phyloP scores from a whole-genome alignment of 2,797 vertebrate genomes.

The Momotus momota region DNA sequence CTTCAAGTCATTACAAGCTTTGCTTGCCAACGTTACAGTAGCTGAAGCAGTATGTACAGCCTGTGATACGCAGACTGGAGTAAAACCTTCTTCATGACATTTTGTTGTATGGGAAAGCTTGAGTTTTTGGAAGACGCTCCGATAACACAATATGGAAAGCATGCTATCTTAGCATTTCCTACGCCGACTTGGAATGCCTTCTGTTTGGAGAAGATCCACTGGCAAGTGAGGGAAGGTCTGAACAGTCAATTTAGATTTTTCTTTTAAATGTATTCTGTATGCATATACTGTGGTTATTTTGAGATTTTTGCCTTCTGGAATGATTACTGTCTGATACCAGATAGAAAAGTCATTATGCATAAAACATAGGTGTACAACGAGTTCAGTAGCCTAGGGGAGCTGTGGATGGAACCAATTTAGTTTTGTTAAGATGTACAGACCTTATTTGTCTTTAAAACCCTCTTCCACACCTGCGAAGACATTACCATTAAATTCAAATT shows the following conservation, averaged over 20 bases:
- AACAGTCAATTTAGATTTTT: conserved; percentile 85
- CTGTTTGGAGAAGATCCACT: conserved; percentile 82
- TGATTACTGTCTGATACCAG: conserved; percentile 83
- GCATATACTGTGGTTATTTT: conserved; percentile 85
- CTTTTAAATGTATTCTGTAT: conserved; percentile 84
- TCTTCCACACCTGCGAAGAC: conserved; percentile 57
- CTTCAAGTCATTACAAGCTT: conserved; percentile 66
- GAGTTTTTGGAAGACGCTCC: conserved; percentile 78
- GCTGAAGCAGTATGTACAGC: conserved; percentile 67
- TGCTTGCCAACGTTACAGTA: conserved; percentile 64
- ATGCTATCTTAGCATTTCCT: conserved; percentile 81
- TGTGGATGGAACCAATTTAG: conserved; percentile 65
- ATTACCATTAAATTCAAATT: background rate
- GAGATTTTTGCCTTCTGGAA: conserved; percentile 86
- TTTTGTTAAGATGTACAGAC: conserved; percentile 60
- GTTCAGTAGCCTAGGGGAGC: conserved; percentile 68
- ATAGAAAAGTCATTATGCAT: conserved; percentile 82
- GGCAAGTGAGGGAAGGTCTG: conserved; percentile 83
- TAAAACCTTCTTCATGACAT: conserved; percentile 78
- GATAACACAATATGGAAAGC: conserved; percentile 81
- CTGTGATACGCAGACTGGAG: conserved; percentile 76
- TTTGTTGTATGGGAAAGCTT: conserved; percentile 79
- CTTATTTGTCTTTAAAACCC: conserved; percentile 72
- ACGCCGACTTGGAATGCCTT: conserved; percentile 80
- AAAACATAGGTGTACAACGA: conserved; percentile 78